Base-by-base conservation (phyloP, 2,888 invertebrate species). In the Uropetala carovei region DNA sequence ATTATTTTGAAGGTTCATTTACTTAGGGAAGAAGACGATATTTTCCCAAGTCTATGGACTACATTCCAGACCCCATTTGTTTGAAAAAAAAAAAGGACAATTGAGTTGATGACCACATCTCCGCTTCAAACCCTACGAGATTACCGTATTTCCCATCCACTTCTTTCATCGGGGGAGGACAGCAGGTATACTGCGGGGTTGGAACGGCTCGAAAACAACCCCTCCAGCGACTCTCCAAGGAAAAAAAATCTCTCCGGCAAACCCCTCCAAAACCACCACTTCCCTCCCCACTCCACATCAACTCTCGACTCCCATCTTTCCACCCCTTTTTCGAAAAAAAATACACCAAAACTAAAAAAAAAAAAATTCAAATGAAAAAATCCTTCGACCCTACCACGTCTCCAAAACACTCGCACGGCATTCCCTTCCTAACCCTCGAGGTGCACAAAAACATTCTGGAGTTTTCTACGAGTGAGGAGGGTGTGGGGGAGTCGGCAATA, bases 111-210 rank as follows among this genome's bases (percentile, higher is more conserved):
- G 43, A 43, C 43, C 75, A 75, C 11, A 27, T 75, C 27, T 75
- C 11, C 75, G 13, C 75, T 75, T 68, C 68, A 18, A 68, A 68
- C 75, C 75, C 22, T 13, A 75, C 22, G 22, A 75, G 75, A 75
- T 75, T 75, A 75, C 75, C 75, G 22, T 22, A 75, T 75, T 75
- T 75, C 75, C 3, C 75, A 75, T 75, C 22, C 75, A 75, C 43
- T 75, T 22, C 22, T 75, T 75, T 75, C 22, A 75, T 22, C 22
- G 22, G n/a, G 75, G 18, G 27, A 9, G 75, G 75, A 75, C 13
- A 75, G 22, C 22, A 27, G 75, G 75, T 75, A 27, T 75, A 75
- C 27, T 0, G 27, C 22, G 75, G 75, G 43, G 27, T 75, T 27
- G 75, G 75, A 75, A 75, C 22, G 22, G 22, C 75, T 27, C 75